Base-by-base conservation (phyloP, 2,113 vertebrate genomes). In the Cariama cristata region DNA sequence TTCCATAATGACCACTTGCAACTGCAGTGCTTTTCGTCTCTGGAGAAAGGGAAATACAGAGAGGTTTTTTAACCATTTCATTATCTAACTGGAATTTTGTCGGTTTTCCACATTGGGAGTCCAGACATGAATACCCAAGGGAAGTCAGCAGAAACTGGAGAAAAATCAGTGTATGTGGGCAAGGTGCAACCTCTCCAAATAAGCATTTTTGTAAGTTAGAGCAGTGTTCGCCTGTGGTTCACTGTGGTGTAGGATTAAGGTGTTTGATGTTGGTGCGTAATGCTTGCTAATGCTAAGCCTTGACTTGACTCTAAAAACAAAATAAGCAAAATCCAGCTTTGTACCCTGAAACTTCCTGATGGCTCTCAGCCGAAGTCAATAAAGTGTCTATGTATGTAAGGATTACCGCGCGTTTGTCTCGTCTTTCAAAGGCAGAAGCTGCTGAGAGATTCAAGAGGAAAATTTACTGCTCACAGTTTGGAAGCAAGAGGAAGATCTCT, bases 321-420 rank as follows among this genome's bases (percentile, higher is more conserved):
- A 72, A 5, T 10, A 17, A 73, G 45, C 3, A 24, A 66, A 52
- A 77, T 62, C 45, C 75, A 74, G 72, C 62, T 27, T 86, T 17
- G 33, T 9, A 3, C 0, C 0, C 40, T 28, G 82, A 14, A 58
- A 7, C 9, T 30, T 58, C 56, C 58, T 8, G 2, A 23, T 3
- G 72, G 59, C 35, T 86, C 32, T 19, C 30, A 44, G 66, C 38
- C 0, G 1, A 5, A 26, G 63, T 27, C 86, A 23, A 0, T 33
- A 5, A 17, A 11, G 26, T 2, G 42, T 13, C 45, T 32, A 5
- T 38, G 69, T 32, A 7, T 2, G 32, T 24, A 17, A 14, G 81
- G 81, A 28, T 49, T 40, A 4, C 53, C 14, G 69, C 2, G 3
- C 55, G 2, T 22, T 10, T n/a, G 6, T 19, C 68, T 79, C 6